phyloP scores from a whole-genome alignment of 1,140 invertebrate species.

The Trichoplusia ni region DNA sequence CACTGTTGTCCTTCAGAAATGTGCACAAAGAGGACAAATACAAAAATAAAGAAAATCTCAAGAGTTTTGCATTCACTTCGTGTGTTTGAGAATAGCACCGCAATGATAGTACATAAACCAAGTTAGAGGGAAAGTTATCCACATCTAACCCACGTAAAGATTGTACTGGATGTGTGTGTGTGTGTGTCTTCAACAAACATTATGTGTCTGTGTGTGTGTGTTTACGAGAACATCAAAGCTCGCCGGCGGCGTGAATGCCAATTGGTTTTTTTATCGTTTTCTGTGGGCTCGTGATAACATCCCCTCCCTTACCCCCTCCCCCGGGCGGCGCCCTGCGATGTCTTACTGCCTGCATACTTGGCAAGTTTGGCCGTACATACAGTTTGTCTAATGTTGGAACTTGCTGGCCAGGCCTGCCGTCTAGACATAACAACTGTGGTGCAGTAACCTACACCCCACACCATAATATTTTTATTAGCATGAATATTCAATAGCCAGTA shows the following conservation, averaged over 20 bases:
- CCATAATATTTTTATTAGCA: too few species aligned
- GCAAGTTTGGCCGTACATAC: not conserved
- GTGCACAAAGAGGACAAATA: too few species aligned
- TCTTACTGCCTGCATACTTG: conserved; percentile 7
- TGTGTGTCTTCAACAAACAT: not conserved
- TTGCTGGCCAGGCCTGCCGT: not conserved
- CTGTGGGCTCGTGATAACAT: conserved; percentile 32
- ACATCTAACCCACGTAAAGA: not conserved
- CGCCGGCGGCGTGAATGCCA: conserved; percentile 40
- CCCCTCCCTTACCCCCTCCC: conserved; percentile 6
- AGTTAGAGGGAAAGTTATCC: conserved; percentile 5
- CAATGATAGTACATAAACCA: not conserved
- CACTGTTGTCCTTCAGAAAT: too few species aligned
- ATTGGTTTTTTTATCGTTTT: conserved; percentile 54
- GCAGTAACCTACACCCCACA: too few species aligned
- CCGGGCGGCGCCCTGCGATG: not conserved
- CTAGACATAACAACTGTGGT: not conserved
- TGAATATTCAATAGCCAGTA: too few species aligned
- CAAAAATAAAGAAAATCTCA: too few species aligned
- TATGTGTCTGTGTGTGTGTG: conserved; percentile 18
- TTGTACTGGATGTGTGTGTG: not conserved
- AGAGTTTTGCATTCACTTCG: too few species aligned
- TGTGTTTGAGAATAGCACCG: too few species aligned
- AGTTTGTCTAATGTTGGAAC: conserved; percentile 9
- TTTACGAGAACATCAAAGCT: conserved; percentile 45